Percentiles rank a stretch among this genome's conserved stretches.
These are phyloP conservation scores for Numenius phaeopus DNA, from an alignment of 2,797 vertebrate species.

Conservation along the genomic window DNA sequence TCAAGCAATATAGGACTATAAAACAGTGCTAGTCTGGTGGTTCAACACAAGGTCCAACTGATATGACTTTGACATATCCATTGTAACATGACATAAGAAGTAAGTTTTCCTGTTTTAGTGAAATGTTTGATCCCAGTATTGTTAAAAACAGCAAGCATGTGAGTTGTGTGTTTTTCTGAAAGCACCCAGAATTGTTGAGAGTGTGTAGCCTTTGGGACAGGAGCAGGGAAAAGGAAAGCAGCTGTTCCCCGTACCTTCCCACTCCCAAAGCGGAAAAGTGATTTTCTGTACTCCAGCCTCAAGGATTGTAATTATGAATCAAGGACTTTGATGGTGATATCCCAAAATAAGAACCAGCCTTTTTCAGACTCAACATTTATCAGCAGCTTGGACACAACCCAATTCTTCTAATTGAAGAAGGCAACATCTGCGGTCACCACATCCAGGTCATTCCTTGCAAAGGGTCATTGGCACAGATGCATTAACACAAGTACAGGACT, in stretches of 20 bases:
- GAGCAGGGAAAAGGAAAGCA: constrained; percentile 15
- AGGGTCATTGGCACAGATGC: background rate
- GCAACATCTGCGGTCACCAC: constrained; percentile 13
- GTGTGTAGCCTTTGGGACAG: background rate
- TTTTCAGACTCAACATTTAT: constrained; percentile 53
- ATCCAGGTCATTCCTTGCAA: background rate
- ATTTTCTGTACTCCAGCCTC: constrained; percentile 41
- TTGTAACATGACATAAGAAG: background rate
- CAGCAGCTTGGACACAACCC: constrained; percentile 32
- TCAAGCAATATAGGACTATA: background rate
- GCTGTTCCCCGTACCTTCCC: constrained; percentile 26
- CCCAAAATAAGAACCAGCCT: constrained; percentile 46
- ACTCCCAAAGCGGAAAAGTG: constrained; percentile 20
- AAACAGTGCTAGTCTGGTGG: background rate
- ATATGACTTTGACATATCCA: background rate
- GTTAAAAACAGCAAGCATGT: background rate
- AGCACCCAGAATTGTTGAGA: background rate
- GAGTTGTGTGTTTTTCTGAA: background rate
- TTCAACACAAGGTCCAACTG: background rate
- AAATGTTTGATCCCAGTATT: background rate
- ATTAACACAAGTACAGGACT: background rate
- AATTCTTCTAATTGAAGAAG: background rate
- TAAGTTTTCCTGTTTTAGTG: background rate
- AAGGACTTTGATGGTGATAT: constrained; percentile 43
- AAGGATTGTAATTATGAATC: constrained; percentile 27